Conservation (phyloP, 2,113 vertebrate genomes). For the Xyrauchen texanus region DNA sequence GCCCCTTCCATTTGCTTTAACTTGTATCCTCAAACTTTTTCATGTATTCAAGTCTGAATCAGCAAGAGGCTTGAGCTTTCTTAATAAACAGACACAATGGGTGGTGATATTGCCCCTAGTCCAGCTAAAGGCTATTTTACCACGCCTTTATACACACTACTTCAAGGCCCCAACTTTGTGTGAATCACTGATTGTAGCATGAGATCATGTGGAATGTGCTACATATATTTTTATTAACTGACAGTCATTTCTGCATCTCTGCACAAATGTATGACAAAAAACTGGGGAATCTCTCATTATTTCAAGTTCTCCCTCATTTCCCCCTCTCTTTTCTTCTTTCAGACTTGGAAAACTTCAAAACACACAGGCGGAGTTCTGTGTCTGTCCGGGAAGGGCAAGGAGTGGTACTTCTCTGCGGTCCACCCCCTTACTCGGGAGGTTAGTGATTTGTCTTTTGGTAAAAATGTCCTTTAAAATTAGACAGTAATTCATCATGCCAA, state of each 20-base stretch:
- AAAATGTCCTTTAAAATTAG: too few relatives aligned
- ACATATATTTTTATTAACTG: slow-evolving; percentile 16
- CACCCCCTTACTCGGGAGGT: slow-evolving; percentile 92
- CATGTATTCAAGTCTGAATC: background rate
- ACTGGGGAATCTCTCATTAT: slow-evolving; percentile 17
- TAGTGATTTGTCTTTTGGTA: background rate
- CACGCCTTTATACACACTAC: slow-evolving; percentile 26
- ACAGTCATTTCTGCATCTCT: background rate
- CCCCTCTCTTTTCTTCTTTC: slow-evolving; percentile 55
- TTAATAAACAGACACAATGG: slow-evolving; percentile 42
- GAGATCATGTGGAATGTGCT: too few relatives aligned
- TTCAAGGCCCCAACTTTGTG: slow-evolving; percentile 6
- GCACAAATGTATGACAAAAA: background rate
- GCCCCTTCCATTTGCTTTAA: slow-evolving; percentile 20
- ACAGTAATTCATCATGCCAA: too few relatives aligned
- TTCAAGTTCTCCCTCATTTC: background rate
- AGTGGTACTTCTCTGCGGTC: slow-evolving; percentile 93
- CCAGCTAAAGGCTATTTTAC: slow-evolving; percentile 57
- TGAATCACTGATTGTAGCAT: background rate
- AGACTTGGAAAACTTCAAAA: slow-evolving; percentile 96
- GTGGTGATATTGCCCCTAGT: slow-evolving; percentile 52
- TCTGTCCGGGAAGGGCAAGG: slow-evolving; percentile 94
- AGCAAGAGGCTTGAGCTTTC: slow-evolving; percentile 24
- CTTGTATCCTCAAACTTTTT: background rate
- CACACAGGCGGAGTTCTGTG: slow-evolving; percentile 86